Conservation (phyloP, 1,140 invertebrate species). For the Lucilia sericata region DNA sequence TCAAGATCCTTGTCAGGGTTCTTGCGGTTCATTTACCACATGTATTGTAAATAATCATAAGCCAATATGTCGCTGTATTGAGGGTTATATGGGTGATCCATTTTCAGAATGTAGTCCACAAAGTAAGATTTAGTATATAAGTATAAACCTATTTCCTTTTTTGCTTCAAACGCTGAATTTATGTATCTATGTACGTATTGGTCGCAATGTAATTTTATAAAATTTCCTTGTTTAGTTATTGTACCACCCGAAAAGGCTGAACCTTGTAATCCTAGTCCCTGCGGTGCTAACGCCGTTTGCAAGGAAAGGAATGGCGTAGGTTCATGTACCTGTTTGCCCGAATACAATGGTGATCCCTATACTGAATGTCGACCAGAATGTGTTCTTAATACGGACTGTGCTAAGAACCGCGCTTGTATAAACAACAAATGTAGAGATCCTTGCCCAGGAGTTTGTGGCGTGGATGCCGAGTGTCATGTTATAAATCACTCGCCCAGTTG, state of each 20-base stretch:
- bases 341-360: conserved; percentile 82
- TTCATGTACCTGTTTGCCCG: conserved; percentile 78
- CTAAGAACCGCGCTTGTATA: conserved; percentile 75
- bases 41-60: conserved; percentile 81
- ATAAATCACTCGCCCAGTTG: conserved; percentile 82
- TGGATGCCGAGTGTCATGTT: conserved; percentile 79
- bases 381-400: conserved; percentile 78
- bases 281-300: conserved; percentile 82
- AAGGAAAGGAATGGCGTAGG: conserved; percentile 83
- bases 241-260: conserved; percentile 70
- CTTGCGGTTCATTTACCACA: conserved; percentile 77
- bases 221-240: conserved; percentile 52
- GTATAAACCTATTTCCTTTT: not conserved
- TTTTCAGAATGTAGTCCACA: conserved; percentile 75
- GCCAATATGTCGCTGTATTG: conserved; percentile 79
- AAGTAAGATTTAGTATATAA: conserved; percentile 58
- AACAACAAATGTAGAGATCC: conserved; percentile 80
- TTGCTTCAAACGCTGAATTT: not conserved
- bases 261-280: conserved; percentile 81
- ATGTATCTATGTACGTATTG: not conserved
- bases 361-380: conserved; percentile 80
- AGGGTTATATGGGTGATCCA: conserved; percentile 81
- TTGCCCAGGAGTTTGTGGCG: conserved; percentile 79
- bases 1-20: conserved; percentile 80
- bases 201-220: conserved; percentile 20